Conservation (phyloP, 2,888 invertebrate species). For the Sabatieria punctata region DNA sequence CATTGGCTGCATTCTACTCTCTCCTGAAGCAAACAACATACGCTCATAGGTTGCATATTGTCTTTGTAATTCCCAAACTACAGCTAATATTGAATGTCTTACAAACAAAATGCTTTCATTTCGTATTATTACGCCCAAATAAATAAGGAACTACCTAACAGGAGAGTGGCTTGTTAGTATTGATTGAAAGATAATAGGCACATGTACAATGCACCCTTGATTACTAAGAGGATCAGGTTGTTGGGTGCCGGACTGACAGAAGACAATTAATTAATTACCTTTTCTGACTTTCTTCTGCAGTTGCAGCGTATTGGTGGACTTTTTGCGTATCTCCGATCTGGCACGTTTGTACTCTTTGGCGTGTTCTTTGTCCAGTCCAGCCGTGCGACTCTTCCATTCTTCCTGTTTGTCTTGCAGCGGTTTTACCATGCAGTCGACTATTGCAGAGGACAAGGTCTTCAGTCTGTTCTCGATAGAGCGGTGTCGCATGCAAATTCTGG, state of each 20-base stretch:
- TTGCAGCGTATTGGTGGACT: constrained; percentile 71
- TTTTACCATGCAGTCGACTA: background rate
- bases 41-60: too few species aligned
- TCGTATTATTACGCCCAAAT: too few species aligned
- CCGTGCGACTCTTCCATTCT: constrained; percentile 68
- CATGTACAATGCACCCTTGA: too few species aligned
- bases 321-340: constrained; percentile 71
- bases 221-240: too few species aligned
- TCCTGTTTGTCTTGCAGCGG: constrained; percentile 60
- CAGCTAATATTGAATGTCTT: too few species aligned
- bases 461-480: constrained; percentile 84
- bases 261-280: too few species aligned
- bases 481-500: constrained; percentile 83
- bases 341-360: constrained; percentile 83
- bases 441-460: constrained; percentile 46
- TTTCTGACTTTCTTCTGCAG: constrained; percentile 74
- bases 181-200: too few species aligned
- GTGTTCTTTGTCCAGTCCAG: constrained; percentile 69
- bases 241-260: too few species aligned
- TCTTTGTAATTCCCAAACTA: too few species aligned
- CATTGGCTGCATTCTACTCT: constrained; percentile 29
- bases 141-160: too few species aligned
- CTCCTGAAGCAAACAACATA: constrained; percentile 1
- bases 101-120: too few species aligned
- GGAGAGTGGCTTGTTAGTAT: too few species aligned